Conservation (phyloP, 2,113 vertebrate species). For the Smithornis capensis region DNA sequence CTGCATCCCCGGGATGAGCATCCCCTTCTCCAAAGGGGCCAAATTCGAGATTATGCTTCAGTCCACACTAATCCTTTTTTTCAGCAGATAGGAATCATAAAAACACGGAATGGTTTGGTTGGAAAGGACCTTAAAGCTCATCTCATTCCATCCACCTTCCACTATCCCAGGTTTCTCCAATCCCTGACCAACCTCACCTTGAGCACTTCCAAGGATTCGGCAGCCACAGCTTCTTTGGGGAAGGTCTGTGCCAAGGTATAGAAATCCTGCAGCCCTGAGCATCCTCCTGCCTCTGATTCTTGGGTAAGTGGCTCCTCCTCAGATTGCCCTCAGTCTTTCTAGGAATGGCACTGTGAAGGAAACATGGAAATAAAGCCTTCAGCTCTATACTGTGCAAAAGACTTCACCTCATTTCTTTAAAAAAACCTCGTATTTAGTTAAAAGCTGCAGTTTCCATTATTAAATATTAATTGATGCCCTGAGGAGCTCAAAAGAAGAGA, state of each 20-base stretch:
- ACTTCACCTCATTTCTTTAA: neutral
- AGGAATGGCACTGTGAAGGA: neutral
- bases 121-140: neutral
- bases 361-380: neutral
- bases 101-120: neutral
- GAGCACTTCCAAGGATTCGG: neutral
- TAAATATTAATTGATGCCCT: neutral
- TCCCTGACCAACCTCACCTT: neutral
- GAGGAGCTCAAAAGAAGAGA: neutral
- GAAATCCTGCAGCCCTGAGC: neutral
- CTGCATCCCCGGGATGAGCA: neutral
- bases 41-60: accelerated
- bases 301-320: neutral
- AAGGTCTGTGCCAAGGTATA: neutral
- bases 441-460: neutral
- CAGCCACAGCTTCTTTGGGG: neutral
- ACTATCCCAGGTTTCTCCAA: neutral
- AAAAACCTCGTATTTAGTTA: neutral
- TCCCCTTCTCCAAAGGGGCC: neutral
- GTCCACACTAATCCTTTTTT: accelerated
- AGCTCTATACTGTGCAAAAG: neutral
- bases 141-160: neutral
- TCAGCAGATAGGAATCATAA: neutral
- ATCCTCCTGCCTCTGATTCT: neutral
- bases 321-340: neutral